A percentile compares a stretch with the other conserved stretches of the same genome.
Conservation (phyloP, 2,113 vertebrate genomes). For the Phocoena phocoena region DNA sequence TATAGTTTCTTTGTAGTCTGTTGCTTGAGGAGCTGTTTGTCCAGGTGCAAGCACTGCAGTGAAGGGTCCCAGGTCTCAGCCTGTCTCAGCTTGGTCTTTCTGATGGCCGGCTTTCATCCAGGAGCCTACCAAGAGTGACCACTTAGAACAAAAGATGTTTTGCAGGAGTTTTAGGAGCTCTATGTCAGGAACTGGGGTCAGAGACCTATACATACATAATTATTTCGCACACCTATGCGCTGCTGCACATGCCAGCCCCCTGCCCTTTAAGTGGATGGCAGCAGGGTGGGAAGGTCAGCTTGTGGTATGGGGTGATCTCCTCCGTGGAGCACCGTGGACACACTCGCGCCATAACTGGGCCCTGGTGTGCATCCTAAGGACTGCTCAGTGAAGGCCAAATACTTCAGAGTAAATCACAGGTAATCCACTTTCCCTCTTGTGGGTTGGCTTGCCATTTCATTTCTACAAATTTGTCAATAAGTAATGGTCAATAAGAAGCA, state of each 20-base stretch:
- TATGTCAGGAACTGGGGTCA: not conserved
- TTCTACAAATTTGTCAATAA: not conserved
- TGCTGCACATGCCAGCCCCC: not conserved
- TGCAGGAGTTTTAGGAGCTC: not conserved
- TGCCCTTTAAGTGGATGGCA: not conserved
- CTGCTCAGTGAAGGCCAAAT: not conserved
- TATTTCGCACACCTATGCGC: not conserved
- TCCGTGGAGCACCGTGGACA: not conserved
- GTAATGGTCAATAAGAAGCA: not conserved
- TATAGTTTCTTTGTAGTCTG: not conserved
- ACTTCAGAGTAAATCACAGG: not conserved
- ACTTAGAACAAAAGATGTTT: not conserved
- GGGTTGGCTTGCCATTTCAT: not conserved
- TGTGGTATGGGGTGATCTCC: not conserved
- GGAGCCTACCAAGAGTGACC: not conserved
- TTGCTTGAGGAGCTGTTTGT: not conserved
- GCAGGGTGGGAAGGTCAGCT: not conserved
- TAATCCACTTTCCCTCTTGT: not conserved
- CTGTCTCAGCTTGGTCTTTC: not conserved
- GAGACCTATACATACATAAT: not conserved
- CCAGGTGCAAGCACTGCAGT: not conserved
- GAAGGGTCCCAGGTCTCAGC: not conserved
- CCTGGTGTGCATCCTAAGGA: not conserved
- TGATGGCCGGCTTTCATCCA: not conserved
- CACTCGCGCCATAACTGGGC: rapidly evolving